Evolutionary conservation across 2,888 invertebrate genomes (phyloP).

Genomic region (Rosalia funebris): DNA sequence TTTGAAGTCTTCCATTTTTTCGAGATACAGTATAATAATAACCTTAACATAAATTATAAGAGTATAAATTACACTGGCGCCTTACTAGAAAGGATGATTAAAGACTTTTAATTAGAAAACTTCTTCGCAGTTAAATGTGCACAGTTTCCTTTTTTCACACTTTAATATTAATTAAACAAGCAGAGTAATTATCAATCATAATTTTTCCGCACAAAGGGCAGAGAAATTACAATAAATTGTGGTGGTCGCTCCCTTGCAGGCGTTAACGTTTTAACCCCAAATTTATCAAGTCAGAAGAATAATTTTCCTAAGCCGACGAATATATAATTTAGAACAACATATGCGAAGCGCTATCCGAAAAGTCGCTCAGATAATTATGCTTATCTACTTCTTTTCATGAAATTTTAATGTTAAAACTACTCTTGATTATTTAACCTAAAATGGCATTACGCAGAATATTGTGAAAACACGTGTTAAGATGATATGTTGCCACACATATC

Average conservation of each 20-base stretch:
- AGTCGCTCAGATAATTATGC: no score
- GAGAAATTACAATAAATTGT: slow-evolving; percentile 1
- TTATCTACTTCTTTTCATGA: no score
- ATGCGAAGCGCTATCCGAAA: no score
- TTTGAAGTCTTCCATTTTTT: no score
- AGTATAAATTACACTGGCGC: slow-evolving; percentile 6
- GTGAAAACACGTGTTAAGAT: no score
- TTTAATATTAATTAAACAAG: slow-evolving; percentile 21
- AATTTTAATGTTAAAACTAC: no score
- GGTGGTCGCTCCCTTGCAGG: neutral
- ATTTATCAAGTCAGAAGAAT: neutral
- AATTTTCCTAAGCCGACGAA: neutral
- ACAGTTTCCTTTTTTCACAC: slow-evolving; percentile 4
- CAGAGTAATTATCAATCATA: slow-evolving; percentile 15
- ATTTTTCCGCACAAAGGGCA: slow-evolving; percentile 10
- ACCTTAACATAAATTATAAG: neutral
- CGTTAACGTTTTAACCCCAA: neutral
- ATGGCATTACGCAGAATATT: no score
- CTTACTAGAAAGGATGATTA: neutral
- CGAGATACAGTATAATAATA: neutral
- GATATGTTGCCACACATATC: no score
- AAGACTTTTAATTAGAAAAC: slow-evolving; percentile 23
- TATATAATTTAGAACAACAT: neutral
- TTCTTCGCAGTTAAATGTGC: slow-evolving; percentile 10
- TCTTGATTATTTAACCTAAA: no score